Evolutionary conservation across 2,888 invertebrate species (phyloP), one percentile per base, ranked within the genome.

Genomic region (Trichopoda pennipes): DNA sequence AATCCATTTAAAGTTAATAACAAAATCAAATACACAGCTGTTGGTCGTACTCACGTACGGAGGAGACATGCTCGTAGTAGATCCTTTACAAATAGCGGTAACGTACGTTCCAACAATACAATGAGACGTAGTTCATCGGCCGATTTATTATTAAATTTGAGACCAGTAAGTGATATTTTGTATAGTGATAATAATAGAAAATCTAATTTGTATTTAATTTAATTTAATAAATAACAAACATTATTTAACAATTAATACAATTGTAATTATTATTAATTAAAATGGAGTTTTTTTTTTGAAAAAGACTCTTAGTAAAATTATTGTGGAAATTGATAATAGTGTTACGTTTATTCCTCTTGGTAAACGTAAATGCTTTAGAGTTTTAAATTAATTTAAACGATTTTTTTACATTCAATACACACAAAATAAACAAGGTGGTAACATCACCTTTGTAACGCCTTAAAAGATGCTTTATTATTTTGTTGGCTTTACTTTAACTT

Each of bases 101-200:
- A 64, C 38, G 55, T 28, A 74, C 82, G 70, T 68, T 79, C 68
- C 8, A 69, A 21, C 32, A 76, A 66, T 28, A 79, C 35, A 51
- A 79, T 87, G 49, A 88, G 88, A 83, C 88, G 90, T 73, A 90
- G 89, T 58, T 90, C 90, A 3, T 91, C 91, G 14, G 91, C 89
- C 0, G 90, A 91, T 85, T 84, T 90, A 69, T 85, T 91, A 38
- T 85, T 90, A 85, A 86, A 86, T 64, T 77, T 75, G 47, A 74
- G 64, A 73, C 68, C 77, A 76, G 72, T 69, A 73, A 78, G 83
- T 81, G 75, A 72, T 32, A 61, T 75, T 81, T 70, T 68, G 35
- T 49, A 70, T 66, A 84, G 73, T 77, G 81, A 76, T 73, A 83
- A 73, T 60, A 79, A 60, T 38, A 38, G 38, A 10, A 76, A 75